Evolutionary conservation across 2,888 invertebrate species (phyloP), one percentile per base, ranked within the genome.

Genomic region (Sturmia bella): DNA sequence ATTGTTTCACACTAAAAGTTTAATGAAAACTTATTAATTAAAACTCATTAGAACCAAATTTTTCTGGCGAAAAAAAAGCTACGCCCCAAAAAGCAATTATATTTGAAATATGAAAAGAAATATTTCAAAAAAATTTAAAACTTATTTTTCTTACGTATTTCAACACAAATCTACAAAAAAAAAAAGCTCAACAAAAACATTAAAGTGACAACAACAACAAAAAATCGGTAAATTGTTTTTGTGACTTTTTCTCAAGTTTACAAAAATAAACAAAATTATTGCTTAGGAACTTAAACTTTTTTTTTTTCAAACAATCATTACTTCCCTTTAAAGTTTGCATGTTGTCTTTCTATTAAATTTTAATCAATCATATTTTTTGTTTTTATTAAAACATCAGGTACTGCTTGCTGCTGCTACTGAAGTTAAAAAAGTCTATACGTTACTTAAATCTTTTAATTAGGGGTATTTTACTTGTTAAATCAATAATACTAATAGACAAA

Each of bases 391-490:
- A 17, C 59, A 70, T 57, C 59, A 56, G n/a, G n/a, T n/a, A n/a
- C n/a, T 5, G 41, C 19, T 7, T 21, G 37, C 11, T 39, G 9
- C 15, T 61, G 11, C 43, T 32, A 50, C 24, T 17, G 48, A 59
- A 15, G 37, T 32, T 24, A 45, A 69, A n/a, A n/a, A n/a, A 69
- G 56, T 32, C 45, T n/a, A 21, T 57, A 45, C 32, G 32, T 56
- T 45, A 64, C 24, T 37, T 9, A 64, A 64, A 74, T 73, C 45
- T 54, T 52, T 43, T 27, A 43, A 61, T 54, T 73, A 52, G 19
- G 9, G 19, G 59, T 27, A 54, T 68, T 54, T 41, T 43, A 6
- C 43, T 43, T 41, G 27, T 27, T 45, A n/a, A 21, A 45, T n/a
- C 19, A 41, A 52, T 24, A 72, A 61, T 72, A 52, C 27, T 72